These are phyloP conservation scores for Tapirus indicus DNA, from an alignment of 2,797 vertebrate species.

Conservation along the genomic window DNA sequence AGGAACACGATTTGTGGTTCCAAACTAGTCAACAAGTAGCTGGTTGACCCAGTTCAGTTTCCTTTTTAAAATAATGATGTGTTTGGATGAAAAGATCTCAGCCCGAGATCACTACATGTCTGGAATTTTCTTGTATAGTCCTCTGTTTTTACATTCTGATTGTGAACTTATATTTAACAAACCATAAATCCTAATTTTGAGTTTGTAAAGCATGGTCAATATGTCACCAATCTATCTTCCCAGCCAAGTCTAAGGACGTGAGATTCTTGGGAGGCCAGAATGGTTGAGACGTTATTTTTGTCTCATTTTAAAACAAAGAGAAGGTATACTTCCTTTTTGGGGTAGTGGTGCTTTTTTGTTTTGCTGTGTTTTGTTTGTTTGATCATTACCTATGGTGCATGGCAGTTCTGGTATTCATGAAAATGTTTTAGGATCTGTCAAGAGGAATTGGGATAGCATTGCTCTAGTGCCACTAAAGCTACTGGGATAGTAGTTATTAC, in stretches of 20 bases:
- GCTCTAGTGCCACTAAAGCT: background rate
- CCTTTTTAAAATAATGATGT: background rate
- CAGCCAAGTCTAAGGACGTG: background rate
- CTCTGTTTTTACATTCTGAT: background rate
- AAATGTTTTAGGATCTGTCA: background rate
- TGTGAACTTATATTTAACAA: background rate
- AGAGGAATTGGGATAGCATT: background rate
- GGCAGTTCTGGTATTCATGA: background rate
- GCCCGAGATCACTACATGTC: background rate
- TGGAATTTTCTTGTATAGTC: background rate
- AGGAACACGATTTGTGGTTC: background rate
- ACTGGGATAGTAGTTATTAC: background rate
- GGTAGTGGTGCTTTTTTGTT: accelerated
- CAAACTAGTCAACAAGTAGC: background rate
- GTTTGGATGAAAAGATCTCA: background rate
- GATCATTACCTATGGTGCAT: background rate
- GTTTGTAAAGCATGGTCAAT: background rate
- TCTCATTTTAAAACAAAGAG: background rate
- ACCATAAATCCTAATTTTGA: background rate
- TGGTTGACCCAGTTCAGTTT: background rate
- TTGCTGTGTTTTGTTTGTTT: background rate
- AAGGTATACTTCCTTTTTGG: background rate
- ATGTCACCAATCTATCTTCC: background rate
- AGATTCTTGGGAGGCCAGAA: background rate
- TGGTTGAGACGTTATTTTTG: background rate